These are phyloP conservation scores for Melipona bicolor DNA, from an alignment of 2,888 invertebrate species.

Conservation along the genomic window DNA sequence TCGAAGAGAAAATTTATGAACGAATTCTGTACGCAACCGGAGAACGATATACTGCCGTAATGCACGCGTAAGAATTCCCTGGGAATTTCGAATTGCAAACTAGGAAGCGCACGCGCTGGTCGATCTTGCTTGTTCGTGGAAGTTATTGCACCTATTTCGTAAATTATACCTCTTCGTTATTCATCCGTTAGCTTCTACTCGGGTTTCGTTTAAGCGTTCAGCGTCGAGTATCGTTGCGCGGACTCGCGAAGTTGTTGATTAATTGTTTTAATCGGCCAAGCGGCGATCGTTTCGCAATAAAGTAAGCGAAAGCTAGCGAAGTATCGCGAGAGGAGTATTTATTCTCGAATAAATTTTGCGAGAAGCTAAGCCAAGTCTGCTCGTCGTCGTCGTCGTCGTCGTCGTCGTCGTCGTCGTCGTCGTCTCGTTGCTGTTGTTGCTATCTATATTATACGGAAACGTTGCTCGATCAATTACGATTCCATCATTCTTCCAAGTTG, in stretches of 20 bases:
- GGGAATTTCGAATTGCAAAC: slow-evolving; percentile 20
- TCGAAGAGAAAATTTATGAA: neutral
- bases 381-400: neutral
- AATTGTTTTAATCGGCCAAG: slow-evolving; percentile 44
- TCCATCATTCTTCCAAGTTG: neutral
- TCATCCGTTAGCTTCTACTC: slow-evolving; percentile 28
- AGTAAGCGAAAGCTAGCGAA: neutral
- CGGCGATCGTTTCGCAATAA: slow-evolving; percentile 40
- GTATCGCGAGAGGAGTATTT: neutral
- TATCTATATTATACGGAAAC: slow-evolving; percentile 4
- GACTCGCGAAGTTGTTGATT: slow-evolving; percentile 43
- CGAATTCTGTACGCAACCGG: neutral
- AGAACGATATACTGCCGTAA: neutral
- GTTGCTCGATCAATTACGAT: slow-evolving; percentile 19
- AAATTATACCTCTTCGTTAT: slow-evolving; percentile 49
- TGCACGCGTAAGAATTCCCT: slow-evolving; percentile 35
- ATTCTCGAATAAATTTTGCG: slow-evolving; percentile 10
- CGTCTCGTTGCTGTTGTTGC: neutral
- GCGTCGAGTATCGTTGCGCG: slow-evolving; percentile 29
- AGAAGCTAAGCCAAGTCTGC: neutral
- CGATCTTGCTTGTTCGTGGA: slow-evolving; percentile 54
- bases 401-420: neutral
- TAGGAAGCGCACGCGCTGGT: slow-evolving; percentile 22
- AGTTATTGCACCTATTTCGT: slow-evolving; percentile 33
- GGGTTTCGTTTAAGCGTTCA: slow-evolving; percentile 43